Percentiles rank a stretch among this genome's conserved stretches.
phyloP scores from a whole-genome alignment of 2,888 invertebrate genomes.

The Exocentrus adspersus region DNA sequence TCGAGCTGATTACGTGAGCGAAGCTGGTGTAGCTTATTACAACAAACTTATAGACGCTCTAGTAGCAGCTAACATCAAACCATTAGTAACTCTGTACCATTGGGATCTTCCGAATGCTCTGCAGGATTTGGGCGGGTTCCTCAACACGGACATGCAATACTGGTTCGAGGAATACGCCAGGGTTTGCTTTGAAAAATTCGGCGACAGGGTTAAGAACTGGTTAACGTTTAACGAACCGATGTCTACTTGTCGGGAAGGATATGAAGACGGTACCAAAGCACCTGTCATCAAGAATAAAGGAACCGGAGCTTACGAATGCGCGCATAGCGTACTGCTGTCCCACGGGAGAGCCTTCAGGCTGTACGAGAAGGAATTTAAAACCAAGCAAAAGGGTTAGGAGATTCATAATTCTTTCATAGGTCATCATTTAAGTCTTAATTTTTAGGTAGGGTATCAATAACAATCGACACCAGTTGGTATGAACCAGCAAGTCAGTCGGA shows the following conservation, averaged over 20 bases:
- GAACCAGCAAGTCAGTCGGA: conserved; percentile 67
- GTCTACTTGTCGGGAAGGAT: conserved; percentile 52
- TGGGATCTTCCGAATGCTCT: conserved; percentile 68
- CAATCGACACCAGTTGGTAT: conserved; percentile 71
- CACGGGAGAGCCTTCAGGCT: conserved; percentile 72
- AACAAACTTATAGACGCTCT: conserved; percentile 74
- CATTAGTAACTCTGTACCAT: conserved; percentile 66
- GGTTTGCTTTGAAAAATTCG: conserved; percentile 56
- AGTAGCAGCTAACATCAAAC: conserved; percentile 65
- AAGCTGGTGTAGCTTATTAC: conserved; percentile 78
- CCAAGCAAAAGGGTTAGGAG: conserved; percentile 46
- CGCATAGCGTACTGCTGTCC: conserved; percentile 71
- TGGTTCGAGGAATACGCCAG: conserved; percentile 68
- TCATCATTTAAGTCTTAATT: too few relatives aligned
- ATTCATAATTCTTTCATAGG: neutral
- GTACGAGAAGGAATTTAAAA: conserved; percentile 66
- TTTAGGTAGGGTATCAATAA: conserved; percentile 57
- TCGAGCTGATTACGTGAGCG: conserved; percentile 71
- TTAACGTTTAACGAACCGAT: conserved; percentile 67
- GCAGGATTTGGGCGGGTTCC: conserved; percentile 62
- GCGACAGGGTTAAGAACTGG: conserved; percentile 63
- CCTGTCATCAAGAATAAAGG: conserved; percentile 66
- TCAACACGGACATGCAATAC: conserved; percentile 65
- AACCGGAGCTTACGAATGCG: conserved; percentile 70
- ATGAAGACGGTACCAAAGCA: conserved; percentile 58